Evolutionary conservation across 1,140 invertebrate genomes (phyloP), one percentile per base, ranked within the genome.

Genomic region (Heliconius congener): DNA sequence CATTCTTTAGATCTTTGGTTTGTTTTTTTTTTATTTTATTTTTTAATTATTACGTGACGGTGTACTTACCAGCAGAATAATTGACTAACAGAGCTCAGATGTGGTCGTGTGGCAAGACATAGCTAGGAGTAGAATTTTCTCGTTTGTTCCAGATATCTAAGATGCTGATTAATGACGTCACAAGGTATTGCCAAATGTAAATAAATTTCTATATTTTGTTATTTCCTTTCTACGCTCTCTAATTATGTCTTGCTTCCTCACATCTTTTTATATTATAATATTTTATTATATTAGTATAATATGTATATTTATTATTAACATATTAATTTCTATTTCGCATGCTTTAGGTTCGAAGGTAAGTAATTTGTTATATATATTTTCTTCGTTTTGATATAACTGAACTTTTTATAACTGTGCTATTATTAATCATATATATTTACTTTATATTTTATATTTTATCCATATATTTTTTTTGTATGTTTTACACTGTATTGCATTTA

Each of bases 211-310:
- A 42, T 81, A 76, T 83, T 42, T 83, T 87, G 89, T 72, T 81
- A 78, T 83, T 78, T 73, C 82, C 77, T 84, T 80, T 85, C 83
- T 84, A 81, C 27, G 78, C 81, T 84, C 88, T 90, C 90, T 94
- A 94, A 94, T 90, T 94, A 94, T 94, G 92, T 94, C 92, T 94
- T 94, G 92, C 92, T 94, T 94, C 83, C 86, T 91, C 84, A 91
- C 89, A 90, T 89, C 82, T 89, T 80, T 86, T 76, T 83, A 81
- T 79, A 71, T 81, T 83, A 78, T 16, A 70, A 73, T 82, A 82
- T 81, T 13, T 66, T 66, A 60, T 30, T 75, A 73, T 76, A 82
- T 60, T 79, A 84, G 71, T 82, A 78, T 37, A 37, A 37, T 83
- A 55, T 46, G 42, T 46, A 46, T 71, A 46, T 71, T 70, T 82